phyloP scores from a whole-genome alignment of 2,113 vertebrate species.

The Colossoma macropomum region DNA sequence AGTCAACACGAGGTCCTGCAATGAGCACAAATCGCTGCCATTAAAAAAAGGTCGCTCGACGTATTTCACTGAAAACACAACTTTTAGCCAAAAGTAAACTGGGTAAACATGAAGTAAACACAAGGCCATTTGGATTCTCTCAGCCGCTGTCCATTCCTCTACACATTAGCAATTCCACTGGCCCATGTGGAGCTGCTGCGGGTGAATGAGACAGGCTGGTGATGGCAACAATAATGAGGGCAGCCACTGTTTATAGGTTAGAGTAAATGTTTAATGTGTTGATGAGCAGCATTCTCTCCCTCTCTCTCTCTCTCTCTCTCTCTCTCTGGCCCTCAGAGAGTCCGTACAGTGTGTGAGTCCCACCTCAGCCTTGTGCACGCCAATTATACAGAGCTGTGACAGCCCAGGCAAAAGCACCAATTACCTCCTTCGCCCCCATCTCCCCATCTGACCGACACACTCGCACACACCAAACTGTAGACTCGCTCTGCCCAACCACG shows the following conservation, averaged over 20 bases:
- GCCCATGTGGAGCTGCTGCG: not conserved
- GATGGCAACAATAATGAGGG: conserved; percentile 57
- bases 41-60: not conserved
- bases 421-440: conserved; percentile 70
- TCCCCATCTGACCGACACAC: conserved; percentile 39
- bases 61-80: not conserved
- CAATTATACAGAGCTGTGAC: conserved; percentile 77
- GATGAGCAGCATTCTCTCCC: conserved; percentile 60
- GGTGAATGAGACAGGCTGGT: conserved; percentile 22
- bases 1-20: not conserved
- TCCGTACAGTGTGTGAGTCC: conserved; percentile 35
- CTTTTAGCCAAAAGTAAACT: not conserved
- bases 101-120: not conserved
- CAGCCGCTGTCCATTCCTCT: not conserved
- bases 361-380: conserved; percentile 62
- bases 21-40: conserved; percentile 27
- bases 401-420: conserved; percentile 74
- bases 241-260: conserved; percentile 75
- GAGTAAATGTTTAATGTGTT: conserved; percentile 80
- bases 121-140: not conserved
- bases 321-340: conserved; percentile 5
- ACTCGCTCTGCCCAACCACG: conserved; percentile 42
- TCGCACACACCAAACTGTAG: conserved; percentile 44
- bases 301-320: conserved; percentile 25
- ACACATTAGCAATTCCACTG: not conserved